These are phyloP conservation scores for Brachionus paranguensis DNA, from an alignment of 1,140 invertebrate genomes.

Conservation along the genomic window DNA sequence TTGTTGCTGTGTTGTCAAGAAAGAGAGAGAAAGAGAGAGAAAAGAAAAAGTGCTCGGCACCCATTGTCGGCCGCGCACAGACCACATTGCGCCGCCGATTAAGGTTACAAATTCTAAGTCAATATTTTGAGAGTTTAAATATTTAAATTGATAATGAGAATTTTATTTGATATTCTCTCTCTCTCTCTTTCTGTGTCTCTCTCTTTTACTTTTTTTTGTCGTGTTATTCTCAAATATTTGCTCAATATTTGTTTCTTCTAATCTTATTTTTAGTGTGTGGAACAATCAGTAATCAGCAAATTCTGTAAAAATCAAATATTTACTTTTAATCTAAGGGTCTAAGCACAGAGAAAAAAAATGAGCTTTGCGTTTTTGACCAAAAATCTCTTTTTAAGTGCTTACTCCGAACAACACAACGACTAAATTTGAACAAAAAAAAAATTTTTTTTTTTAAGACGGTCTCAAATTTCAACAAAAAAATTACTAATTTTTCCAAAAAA, in stretches of 20 bases:
- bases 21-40: background rate
- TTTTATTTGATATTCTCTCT: slow-evolving; percentile 19
- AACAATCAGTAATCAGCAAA: slow-evolving; percentile 38
- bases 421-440: background rate
- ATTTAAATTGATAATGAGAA: slow-evolving; percentile 39
- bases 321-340: slow-evolving; percentile 35
- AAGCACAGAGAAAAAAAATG: background rate
- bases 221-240: slow-evolving; percentile 29
- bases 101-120: slow-evolving; percentile 10
- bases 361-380: background rate
- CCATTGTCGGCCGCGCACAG: background rate
- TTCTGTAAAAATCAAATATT: slow-evolving; percentile 38
- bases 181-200: background rate
- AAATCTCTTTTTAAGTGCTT: slow-evolving; percentile 28
- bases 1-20: background rate
- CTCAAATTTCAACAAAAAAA: slow-evolving; percentile 21
- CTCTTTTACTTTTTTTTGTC: background rate
- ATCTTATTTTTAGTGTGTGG: slow-evolving; percentile 1
- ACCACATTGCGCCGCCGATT: background rate
- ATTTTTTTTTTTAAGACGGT: slow-evolving; percentile 9
- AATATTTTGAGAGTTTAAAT: slow-evolving; percentile 24
- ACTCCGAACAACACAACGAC: background rate
- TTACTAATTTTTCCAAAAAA: slow-evolving; percentile 11
- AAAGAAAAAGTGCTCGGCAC: background rate
- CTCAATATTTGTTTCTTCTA: background rate